Evolutionary conservation across 2,113 vertebrate species (phyloP).

Genomic region (Gila orcuttii): DNA sequence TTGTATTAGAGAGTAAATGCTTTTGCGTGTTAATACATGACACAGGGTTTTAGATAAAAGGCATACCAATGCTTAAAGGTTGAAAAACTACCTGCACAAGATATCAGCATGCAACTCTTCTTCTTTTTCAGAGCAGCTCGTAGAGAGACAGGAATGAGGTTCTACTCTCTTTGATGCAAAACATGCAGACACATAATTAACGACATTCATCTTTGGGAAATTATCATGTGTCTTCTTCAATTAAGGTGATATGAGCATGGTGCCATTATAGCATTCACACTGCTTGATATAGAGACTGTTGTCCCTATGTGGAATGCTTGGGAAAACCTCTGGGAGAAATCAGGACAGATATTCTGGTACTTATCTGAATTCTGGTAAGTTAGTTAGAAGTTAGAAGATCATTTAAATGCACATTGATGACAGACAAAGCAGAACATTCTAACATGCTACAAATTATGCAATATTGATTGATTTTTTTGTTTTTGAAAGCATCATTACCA

Average conservation of each 20-base stretch:
- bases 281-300: neutral
- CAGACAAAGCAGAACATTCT: neutral
- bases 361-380: too few species aligned
- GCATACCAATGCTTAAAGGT: conserved; percentile 5
- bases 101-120: neutral
- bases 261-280: too few species aligned
- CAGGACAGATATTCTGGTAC: neutral
- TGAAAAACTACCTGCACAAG: neutral
- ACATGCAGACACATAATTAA: conserved; percentile 11
- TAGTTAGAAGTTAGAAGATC: neutral
- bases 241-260: neutral
- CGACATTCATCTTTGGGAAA: neutral
- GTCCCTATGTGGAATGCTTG: neutral
- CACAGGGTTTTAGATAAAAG: conserved; percentile 10
- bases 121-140: neutral
- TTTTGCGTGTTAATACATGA: conserved; percentile 35
- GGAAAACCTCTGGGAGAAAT: conserved; percentile 5
- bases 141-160: neutral
- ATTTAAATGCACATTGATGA: neutral
- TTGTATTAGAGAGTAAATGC: conserved; percentile 31
- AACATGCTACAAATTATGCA: neutral
- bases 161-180: conserved; percentile 10
- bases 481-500: too few species aligned
- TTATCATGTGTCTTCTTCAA: neutral
- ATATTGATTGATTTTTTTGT: too few species aligned